A percentile compares a stretch with the other conserved stretches of the same genome.
These are phyloP conservation scores for Sebastes iracundus DNA, from an alignment of 2,797 vertebrate genomes.

Conservation along the genomic window DNA sequence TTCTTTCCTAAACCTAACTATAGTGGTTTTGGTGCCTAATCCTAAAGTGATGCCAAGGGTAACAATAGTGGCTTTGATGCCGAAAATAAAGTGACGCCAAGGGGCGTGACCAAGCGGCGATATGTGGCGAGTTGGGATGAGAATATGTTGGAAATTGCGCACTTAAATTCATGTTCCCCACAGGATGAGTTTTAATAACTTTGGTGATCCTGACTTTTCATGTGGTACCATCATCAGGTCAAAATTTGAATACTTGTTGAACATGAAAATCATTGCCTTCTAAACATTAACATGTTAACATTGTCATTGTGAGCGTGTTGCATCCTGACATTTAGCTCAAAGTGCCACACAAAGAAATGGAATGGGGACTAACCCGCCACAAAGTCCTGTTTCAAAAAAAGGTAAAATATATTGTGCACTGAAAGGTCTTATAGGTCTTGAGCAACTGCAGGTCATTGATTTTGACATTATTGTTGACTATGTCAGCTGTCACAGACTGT, in stretches of 20 bases:
- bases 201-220: not conserved
- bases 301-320: not conserved
- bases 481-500: no score
- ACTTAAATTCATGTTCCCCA: not conserved
- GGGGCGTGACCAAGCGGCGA: rapidly evolving
- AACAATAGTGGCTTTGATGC: no score
- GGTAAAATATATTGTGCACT: not conserved
- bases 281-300: not conserved
- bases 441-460: not conserved
- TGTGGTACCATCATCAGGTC: not conserved
- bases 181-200: not conserved
- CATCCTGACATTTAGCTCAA: not conserved
- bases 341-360: not conserved
- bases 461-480: not conserved
- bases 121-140: no score
- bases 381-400: not conserved
- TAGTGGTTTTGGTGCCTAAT: no score
- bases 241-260: rapidly evolving
- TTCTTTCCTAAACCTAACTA: no score
- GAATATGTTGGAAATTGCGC: no score
- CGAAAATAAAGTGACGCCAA: no score
- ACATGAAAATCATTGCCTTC: not conserved
- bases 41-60: no score
- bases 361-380: not conserved
- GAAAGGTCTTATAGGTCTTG: not conserved